These are phyloP conservation scores for Callocephalon fimbriatum DNA, from an alignment of 2,113 vertebrate genomes.

Conservation along the genomic window DNA sequence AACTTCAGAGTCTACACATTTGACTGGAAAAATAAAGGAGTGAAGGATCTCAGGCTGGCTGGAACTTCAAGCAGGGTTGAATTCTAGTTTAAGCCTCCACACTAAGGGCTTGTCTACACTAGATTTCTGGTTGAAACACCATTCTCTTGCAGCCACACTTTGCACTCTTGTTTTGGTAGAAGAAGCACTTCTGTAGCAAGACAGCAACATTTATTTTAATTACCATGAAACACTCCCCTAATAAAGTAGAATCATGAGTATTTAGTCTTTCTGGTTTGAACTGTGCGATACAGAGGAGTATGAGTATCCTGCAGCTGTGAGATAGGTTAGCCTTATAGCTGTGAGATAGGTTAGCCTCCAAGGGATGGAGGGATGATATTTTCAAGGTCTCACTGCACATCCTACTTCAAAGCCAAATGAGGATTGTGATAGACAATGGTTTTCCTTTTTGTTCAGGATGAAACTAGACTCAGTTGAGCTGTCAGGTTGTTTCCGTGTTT, in stretches of 20 bases:
- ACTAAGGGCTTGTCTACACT: neutral
- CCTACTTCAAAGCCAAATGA: neutral
- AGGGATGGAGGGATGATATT: neutral
- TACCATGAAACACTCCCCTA: rapidly evolving
- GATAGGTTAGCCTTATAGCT: neutral
- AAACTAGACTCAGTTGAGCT: neutral
- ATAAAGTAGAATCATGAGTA: neutral
- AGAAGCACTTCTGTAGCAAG: neutral
- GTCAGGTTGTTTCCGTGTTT: neutral
- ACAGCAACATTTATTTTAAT: neutral
- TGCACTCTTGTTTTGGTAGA: neutral
- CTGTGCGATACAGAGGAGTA: neutral
- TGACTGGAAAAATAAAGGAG: neutral
- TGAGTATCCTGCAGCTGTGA: neutral
- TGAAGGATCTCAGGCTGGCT: neutral
- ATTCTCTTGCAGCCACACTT: neutral
- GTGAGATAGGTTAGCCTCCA: neutral
- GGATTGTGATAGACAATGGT: neutral
- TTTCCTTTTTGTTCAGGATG: neutral
- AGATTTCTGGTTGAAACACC: neutral
- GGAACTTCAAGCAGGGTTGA: neutral
- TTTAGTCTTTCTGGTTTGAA: neutral
- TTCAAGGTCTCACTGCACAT: neutral
- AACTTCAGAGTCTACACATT: neutral
- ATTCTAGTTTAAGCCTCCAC: neutral